These are phyloP conservation scores for Coelopa pilipes DNA, from an alignment of 2,888 invertebrate genomes.

Conservation along the genomic window DNA sequence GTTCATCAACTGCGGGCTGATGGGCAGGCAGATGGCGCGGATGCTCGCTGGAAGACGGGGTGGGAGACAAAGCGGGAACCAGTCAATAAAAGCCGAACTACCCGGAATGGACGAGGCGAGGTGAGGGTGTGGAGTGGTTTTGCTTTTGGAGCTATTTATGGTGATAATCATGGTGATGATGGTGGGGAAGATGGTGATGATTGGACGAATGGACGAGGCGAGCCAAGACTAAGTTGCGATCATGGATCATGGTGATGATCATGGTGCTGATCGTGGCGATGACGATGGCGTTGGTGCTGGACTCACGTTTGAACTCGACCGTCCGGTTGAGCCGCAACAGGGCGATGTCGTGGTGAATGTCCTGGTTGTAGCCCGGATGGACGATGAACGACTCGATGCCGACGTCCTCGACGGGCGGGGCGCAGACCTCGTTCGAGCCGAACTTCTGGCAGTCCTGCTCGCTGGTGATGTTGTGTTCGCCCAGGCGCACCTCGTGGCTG, in stretches of 20 bases:
- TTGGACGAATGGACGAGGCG: too few relatives aligned
- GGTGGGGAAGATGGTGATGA: too few relatives aligned
- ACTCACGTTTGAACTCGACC: slow-evolving; percentile 52
- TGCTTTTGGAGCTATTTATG: too few relatives aligned
- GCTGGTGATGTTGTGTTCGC: slow-evolving; percentile 56
- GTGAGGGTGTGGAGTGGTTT: too few relatives aligned
- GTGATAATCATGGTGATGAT: too few relatives aligned
- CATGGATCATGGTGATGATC: too few relatives aligned
- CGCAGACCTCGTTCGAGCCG: slow-evolving; percentile 51
- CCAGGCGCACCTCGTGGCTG: slow-evolving; percentile 53
- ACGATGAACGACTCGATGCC: slow-evolving; percentile 51
- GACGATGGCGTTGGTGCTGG: slow-evolving; percentile 1
- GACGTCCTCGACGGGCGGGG: slow-evolving; percentile 53
- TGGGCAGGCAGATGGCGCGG: slow-evolving; percentile 54
- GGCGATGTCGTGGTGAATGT: slow-evolving; percentile 53
- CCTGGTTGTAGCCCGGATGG: slow-evolving; percentile 33
- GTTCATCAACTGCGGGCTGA: slow-evolving; percentile 47
- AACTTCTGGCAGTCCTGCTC: slow-evolving; percentile 50
- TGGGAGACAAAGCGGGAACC: too few relatives aligned
- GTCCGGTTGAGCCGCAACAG: slow-evolving; percentile 51
- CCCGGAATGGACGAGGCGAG: too few relatives aligned
- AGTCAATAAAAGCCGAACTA: too few relatives aligned
- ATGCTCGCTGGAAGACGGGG: too few relatives aligned
- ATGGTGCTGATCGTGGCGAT: background rate
- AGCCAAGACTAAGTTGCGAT: too few relatives aligned